phyloP scores from a whole-genome alignment of 2,797 vertebrate genomes.

The Pantherophis alleghaniensis region DNA sequence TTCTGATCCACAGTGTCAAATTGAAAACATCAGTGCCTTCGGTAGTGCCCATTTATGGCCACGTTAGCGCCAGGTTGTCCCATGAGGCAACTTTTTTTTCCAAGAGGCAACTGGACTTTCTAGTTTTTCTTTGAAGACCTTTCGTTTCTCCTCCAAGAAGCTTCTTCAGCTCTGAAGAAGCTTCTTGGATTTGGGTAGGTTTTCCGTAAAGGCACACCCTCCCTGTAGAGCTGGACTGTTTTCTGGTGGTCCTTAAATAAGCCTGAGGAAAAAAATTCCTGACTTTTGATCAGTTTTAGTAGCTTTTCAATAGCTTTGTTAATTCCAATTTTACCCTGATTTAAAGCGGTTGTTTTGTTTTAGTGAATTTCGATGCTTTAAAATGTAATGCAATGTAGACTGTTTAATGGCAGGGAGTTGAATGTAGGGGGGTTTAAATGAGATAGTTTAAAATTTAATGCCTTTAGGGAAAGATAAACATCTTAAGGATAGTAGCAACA shows the following conservation, averaged over 20 bases:
- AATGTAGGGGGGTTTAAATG: not conserved
- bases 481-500: not conserved
- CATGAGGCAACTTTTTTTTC: too few species aligned
- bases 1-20: too few species aligned
- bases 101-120: too few species aligned
- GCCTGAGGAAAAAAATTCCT: not conserved
- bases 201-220: not conserved
- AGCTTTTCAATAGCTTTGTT: not conserved
- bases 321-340: not conserved
- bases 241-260: not conserved
- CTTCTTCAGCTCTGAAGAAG: too few species aligned
- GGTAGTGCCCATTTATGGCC: too few species aligned
- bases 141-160: too few species aligned
- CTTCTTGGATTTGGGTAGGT: too few species aligned
- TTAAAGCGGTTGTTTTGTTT: not conserved
- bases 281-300: not conserved
- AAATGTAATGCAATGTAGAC: not conserved
- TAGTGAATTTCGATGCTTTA: not conserved
- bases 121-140: too few species aligned
- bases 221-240: not conserved
- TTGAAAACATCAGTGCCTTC: not conserved
- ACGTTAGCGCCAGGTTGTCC: not conserved
- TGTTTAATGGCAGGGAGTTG: not conserved
- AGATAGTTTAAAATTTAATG: not conserved
- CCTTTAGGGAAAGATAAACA: not conserved